Percentiles rank a stretch among this genome's conserved stretches.
Conservation (phyloP, 2,113 vertebrate species). For the Takifugu bimaculatus region DNA sequence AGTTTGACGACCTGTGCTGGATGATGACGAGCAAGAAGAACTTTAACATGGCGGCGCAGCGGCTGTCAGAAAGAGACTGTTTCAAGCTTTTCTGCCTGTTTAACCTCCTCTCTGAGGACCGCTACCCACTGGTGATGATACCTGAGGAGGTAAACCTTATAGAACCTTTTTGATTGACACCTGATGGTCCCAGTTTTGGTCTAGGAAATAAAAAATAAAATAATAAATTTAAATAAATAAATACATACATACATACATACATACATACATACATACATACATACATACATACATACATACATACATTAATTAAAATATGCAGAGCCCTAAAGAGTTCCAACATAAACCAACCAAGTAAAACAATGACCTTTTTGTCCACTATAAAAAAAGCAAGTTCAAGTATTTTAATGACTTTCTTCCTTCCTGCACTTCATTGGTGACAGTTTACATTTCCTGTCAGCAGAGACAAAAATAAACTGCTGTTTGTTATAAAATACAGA, state of each 20-base stretch:
- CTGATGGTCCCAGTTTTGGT: too few species aligned
- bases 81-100: conserved; percentile 82
- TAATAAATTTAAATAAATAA: too few species aligned
- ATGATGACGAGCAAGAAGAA: conserved; percentile 81
- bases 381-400: conserved; percentile 12
- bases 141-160: conserved; percentile 69
- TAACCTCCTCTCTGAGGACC: conserved; percentile 79
- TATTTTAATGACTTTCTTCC: conserved; percentile 60
- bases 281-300: too few species aligned
- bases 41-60: conserved; percentile 45
- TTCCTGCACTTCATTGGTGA: conserved; percentile 57
- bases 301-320: too few species aligned
- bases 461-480: conserved; percentile 44
- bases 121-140: conserved; percentile 78
- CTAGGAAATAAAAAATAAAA: too few species aligned
- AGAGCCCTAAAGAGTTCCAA: neutral
- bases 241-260: too few species aligned
- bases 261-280: too few species aligned
- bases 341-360: neutral
- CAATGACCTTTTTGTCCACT: neutral
- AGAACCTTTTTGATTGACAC: neutral
- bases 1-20: conserved; percentile 80
- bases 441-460: conserved; percentile 45
- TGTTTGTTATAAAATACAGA: conserved; percentile 14
- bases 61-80: conserved; percentile 65